Evolutionary conservation across 2,888 invertebrate species (phyloP).

Genomic region (Reticulitermes lucifugus): DNA sequence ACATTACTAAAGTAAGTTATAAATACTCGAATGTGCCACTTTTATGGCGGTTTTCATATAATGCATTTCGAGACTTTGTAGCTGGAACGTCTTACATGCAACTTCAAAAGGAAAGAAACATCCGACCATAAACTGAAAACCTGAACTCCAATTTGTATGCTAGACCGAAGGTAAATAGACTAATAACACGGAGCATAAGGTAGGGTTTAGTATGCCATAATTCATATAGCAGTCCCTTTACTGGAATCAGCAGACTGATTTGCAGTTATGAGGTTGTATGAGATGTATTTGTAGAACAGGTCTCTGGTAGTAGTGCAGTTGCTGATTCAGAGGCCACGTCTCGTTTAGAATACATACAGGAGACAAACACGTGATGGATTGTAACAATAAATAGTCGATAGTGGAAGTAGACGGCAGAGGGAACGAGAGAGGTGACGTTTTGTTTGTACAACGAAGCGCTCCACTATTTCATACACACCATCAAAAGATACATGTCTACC

Average conservation of each 20-base stretch:
- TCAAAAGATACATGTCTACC: background rate
- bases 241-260: background rate
- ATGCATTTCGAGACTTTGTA: no score
- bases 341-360: conserved; percentile 17
- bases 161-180: no score
- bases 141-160: no score
- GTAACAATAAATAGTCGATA: conserved; percentile 39
- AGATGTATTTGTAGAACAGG: background rate
- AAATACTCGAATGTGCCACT: no score
- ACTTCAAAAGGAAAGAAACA: no score
- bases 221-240: conserved; percentile 6
- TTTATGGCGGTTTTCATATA: no score
- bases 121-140: no score
- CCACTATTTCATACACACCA: conserved; percentile 26
- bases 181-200: background rate
- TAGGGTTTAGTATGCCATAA: background rate
- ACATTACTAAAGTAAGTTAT: no score
- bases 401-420: background rate
- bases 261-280: background rate
- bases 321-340: conserved; percentile 19
- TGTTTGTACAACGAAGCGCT: conserved; percentile 34
- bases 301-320: background rate
- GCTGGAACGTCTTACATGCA: no score
- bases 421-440: conserved; percentile 2
- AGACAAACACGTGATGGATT: conserved; percentile 30